These are phyloP conservation scores for Sesia apiformis DNA, from an alignment of 2,888 invertebrate genomes.

Conservation along the genomic window DNA sequence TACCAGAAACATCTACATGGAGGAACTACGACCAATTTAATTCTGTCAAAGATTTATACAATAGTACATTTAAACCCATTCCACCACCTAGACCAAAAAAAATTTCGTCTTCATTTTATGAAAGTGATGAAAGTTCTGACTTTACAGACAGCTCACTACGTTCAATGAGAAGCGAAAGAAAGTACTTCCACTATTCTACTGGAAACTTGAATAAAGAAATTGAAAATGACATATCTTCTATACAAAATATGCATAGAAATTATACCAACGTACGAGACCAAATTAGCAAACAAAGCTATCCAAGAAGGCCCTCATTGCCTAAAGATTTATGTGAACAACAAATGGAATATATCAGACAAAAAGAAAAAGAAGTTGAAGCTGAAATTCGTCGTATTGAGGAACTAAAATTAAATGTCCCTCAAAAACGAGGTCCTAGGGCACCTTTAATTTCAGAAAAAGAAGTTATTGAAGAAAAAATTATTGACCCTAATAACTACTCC, in stretches of 20 bases:
- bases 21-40: conserved; percentile 14
- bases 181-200: conserved; percentile 60
- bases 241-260: conserved; percentile 63
- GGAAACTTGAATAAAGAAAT: conserved; percentile 63
- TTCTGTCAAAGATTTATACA: conserved; percentile 17
- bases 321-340: conserved; percentile 78
- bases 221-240: conserved; percentile 59
- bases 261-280: conserved; percentile 38
- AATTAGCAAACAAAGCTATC: conserved; percentile 23
- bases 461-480: conserved; percentile 21
- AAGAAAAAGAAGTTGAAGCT: conserved; percentile 79
- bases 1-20: conserved; percentile 14
- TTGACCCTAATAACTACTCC: conserved; percentile 42
- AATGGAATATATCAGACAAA: conserved; percentile 78
- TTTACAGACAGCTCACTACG: conserved; percentile 49
- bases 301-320: conserved; percentile 76
- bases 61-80: conserved; percentile 39
- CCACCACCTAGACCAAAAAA: conserved; percentile 57
- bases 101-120: conserved; percentile 49
- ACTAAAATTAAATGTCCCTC: conserved; percentile 43
- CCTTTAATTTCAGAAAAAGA: conserved; percentile 56
- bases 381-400: conserved; percentile 78
- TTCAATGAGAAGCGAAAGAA: conserved; percentile 50
- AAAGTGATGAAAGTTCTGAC: conserved; percentile 62
- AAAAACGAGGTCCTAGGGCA: conserved; percentile 43